Base-by-base conservation (phyloP, 2,888 invertebrate genomes). In the Coleophora flavipennella region DNA sequence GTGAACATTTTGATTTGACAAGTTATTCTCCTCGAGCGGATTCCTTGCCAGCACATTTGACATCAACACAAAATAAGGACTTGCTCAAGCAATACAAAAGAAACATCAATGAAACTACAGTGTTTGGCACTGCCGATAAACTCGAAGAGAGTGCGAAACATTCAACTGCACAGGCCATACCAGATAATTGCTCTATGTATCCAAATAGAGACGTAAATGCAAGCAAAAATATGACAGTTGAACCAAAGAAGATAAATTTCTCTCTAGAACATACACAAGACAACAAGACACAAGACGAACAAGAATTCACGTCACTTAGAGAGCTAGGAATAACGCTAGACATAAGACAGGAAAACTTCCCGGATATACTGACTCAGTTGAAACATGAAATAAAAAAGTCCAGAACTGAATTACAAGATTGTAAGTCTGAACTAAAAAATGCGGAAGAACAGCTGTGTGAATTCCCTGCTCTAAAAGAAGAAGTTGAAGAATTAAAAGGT, bases 371-470 rank as follows among this genome's bases (percentile, higher is more conserved):
- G 31, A 67, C 75, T 1, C 83, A 83, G 39, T 47, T 85, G 11
- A 85, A 85, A 56, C 62, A 77, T 41, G 88, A 89, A 54, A 80
- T 90, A 2, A 86, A 86, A 34, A 85, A 86, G 48, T 72, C 90
- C 25, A 86, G 86, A 49, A 53, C 62, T 0, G 86, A 87, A 51
- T 56, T 90, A 1, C 86, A 87, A 29, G 79, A 72, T 34, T 87
- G 87, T 9, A 87, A 86, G 51, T 74, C 80, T 11, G 80, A 85
- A 39, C 61, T 89, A 6, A 81, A 85, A 51, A 76, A 81, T 33
- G 86, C 88, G 0, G 86, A 88, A 55, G 85, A 81, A 54, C 85
- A 85, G 40, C 57, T 86, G 1, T 78, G 80, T 41, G 86, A 87
- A 53, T 86, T 87, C 39, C 84, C 84, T 0, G 78, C 78, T 31